Evolutionary conservation across 2,888 invertebrate genomes (phyloP).

Genomic region (Tuberolachnus salignus): DNA sequence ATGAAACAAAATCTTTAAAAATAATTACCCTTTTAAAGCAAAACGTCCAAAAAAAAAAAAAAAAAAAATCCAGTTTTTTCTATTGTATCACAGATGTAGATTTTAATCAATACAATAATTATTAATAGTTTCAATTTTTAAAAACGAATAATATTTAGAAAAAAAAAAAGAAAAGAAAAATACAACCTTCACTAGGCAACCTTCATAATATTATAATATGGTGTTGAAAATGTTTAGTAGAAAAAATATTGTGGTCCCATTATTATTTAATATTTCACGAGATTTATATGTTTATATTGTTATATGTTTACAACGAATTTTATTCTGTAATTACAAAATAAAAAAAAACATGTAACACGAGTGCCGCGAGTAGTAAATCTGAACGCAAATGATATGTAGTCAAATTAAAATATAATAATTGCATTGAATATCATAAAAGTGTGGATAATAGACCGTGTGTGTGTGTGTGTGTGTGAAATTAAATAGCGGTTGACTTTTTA

Average conservation of each 20-base stretch:
- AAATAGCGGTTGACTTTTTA: not conserved
- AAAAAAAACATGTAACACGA: not conserved
- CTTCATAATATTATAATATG: not conserved
- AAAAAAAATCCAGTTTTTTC: slow-evolving; percentile 20
- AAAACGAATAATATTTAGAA: slow-evolving; percentile 11
- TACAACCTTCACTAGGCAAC: not conserved
- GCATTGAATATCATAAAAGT: not conserved
- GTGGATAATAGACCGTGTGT: too few relatives aligned
- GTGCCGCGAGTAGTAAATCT: slow-evolving; percentile 4
- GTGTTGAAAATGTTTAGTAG: slow-evolving; percentile 34
- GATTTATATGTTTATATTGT: slow-evolving; percentile 1
- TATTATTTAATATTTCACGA: slow-evolving; percentile 26
- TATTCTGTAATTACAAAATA: not conserved
- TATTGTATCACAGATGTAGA: slow-evolving; percentile 52
- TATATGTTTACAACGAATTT: too few relatives aligned
- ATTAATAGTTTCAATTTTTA: slow-evolving; percentile 21
- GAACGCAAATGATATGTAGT: slow-evolving; percentile 41
- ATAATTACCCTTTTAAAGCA: slow-evolving; percentile 42
- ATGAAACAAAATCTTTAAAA: slow-evolving; percentile 26
- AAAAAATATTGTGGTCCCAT: slow-evolving; percentile 52
- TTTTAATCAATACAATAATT: slow-evolving; percentile 22
- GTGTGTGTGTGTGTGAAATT: not conserved
- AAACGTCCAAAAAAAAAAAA: not conserved
- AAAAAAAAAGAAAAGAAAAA: not conserved
- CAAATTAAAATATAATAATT: not conserved